Base-by-base conservation (phyloP, 2,113 vertebrate species). In the Onychostoma macrolepis region DNA sequence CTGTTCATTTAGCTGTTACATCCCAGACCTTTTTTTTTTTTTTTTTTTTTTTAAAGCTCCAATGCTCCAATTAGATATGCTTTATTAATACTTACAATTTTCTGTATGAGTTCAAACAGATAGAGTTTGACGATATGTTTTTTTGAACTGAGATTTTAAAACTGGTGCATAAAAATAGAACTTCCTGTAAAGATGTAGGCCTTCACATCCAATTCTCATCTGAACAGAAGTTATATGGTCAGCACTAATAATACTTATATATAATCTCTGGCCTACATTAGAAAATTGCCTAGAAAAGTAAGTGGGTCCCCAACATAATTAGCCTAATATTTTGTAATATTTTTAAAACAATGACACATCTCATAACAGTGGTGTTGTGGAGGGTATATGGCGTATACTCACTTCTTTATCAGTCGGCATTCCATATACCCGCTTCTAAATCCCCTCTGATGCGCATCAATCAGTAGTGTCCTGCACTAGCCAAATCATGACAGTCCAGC, bases 111-210 rank as follows among this genome's bases (percentile, higher is more conserved):
- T 9, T 71, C 33, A 71, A 71, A 71, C 2, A 69, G 15, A 69
- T 2, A 8, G 67, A 71, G 67, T 71, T 21, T 71, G 30, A 71
- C 17, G 30, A 72, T 11, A 41, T 21, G 33, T 24, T 41, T 11
- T 11, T 74, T 41, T 41, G 33, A 71, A 71, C 33, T 8, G 19
- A 61, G 36, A 50, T 75, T 63, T 33, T 58, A 50, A 56, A 82
- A 33, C 9, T 10, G 1, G n/a, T 15, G 67, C 58, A 82, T 82
- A 74, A 48, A 87, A 87, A 87, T 33, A 82, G 53, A 83, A 56
- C 21, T 36, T 43, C 26, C 33, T 17, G 2, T 26, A 61, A 74
- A 72, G 12, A 72, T 36, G 19, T 33, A 83, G 65, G 41, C 63
- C 41, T 83, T 71, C 67, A 71, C 7, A 13, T 21, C 10, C 41